phyloP scores from a whole-genome alignment of 2,888 invertebrate species.

The Tipula vernalis region DNA sequence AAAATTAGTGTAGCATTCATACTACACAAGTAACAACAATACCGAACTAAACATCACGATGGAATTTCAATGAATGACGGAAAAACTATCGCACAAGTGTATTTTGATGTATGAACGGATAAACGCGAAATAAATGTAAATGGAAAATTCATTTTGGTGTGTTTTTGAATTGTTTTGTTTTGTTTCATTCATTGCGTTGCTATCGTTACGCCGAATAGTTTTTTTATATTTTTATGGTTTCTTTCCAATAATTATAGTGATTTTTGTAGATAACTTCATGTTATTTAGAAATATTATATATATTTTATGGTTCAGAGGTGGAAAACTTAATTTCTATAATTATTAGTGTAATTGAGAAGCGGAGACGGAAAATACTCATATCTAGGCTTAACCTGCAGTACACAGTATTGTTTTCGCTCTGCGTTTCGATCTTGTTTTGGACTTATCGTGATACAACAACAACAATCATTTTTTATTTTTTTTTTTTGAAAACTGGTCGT shows the following conservation, averaged over 20 bases:
- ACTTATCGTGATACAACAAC: too few relatives aligned
- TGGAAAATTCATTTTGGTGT: background rate
- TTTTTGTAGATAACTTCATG: background rate
- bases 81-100: background rate
- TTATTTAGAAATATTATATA: background rate
- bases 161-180: background rate
- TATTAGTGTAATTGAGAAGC: too few relatives aligned
- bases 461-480: too few relatives aligned
- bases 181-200: background rate
- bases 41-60: background rate
- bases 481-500: too few relatives aligned
- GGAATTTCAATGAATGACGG: background rate
- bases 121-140: background rate
- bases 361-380: too few relatives aligned
- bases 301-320: background rate
- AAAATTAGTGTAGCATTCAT: too few relatives aligned
- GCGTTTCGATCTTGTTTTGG: too few relatives aligned
- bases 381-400: too few relatives aligned
- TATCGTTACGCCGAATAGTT: background rate
- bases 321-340: background rate
- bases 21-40: background rate
- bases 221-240: background rate
- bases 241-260: background rate
- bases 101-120: background rate
- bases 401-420: too few relatives aligned